Percentiles rank a stretch among this genome's conserved stretches.
Evolutionary conservation across 2,888 invertebrate genomes (phyloP).

Genomic region (Beris morrisii): DNA sequence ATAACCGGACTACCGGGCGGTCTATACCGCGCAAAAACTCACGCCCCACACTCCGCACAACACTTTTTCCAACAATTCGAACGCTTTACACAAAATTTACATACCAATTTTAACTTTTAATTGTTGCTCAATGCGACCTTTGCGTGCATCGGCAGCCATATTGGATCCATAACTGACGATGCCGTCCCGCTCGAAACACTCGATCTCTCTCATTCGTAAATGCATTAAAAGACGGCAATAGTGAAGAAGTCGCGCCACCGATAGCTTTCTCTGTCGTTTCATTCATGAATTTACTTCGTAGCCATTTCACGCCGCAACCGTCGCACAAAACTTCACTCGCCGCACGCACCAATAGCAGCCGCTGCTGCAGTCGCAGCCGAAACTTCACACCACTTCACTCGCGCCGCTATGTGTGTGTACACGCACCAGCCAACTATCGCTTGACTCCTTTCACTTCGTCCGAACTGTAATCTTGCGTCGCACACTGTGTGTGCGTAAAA

Average conservation of each 20-base stretch:
- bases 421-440: background rate
- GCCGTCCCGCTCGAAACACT: conserved; percentile 23
- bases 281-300: conserved; percentile 27
- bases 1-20: background rate
- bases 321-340: background rate
- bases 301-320: conserved; percentile 4
- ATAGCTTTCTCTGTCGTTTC: conserved; percentile 25
- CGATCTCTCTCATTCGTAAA: conserved; percentile 24
- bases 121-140: conserved; percentile 90
- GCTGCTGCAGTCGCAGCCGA: background rate
- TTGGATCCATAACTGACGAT: conserved; percentile 74
- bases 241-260: conserved; percentile 2
- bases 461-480: background rate
- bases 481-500: background rate
- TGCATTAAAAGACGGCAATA: conserved; percentile 17
- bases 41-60: conserved; percentile 8
- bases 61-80: background rate
- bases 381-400: background rate
- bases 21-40: background rate
- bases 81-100: conserved; percentile 53
- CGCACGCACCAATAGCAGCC: background rate
- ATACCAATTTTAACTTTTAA: conserved; percentile 93
- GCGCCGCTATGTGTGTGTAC: background rate
- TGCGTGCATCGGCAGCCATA: conserved; percentile 89
- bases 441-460: conserved; percentile 1